Percentiles rank a stretch among this genome's conserved stretches.
Evolutionary conservation across 2,113 vertebrate genomes (phyloP).

Genomic region (Ciconia stormi): DNA sequence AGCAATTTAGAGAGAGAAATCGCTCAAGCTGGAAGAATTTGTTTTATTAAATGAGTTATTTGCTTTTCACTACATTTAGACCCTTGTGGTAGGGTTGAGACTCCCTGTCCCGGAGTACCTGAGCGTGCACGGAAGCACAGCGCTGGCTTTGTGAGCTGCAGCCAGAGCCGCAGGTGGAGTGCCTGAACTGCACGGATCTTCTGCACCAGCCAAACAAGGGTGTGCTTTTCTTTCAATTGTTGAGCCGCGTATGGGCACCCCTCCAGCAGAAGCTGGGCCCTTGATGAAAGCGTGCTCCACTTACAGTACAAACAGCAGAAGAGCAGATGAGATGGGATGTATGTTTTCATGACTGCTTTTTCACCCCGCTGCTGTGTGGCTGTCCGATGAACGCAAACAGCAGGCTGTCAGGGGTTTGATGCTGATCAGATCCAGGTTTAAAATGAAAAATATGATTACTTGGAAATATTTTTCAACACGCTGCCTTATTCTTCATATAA

Average conservation of each 20-base stretch:
- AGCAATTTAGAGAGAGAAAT: not conserved
- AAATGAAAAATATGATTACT: not conserved
- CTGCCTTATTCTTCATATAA: not conserved
- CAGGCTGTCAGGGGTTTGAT: not conserved
- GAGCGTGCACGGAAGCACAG: not conserved
- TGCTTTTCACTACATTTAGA: not conserved
- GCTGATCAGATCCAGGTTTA: not conserved
- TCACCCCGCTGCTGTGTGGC: not conserved
- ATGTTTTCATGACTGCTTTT: not conserved
- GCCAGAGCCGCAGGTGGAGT: accelerated
- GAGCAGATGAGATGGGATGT: no score
- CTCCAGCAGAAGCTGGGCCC: not conserved
- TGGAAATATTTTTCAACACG: not conserved
- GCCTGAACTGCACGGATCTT: accelerated
- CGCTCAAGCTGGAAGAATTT: not conserved
- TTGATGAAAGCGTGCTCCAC: not conserved
- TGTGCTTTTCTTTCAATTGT: not conserved
- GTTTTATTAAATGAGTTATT: not conserved
- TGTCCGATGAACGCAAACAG: not conserved
- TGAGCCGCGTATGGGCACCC: not conserved
- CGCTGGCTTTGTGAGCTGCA: not conserved
- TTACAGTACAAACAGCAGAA: no score
- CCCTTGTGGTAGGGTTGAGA: not conserved
- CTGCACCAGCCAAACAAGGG: not conserved
- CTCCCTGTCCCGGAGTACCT: not conserved